Evolutionary conservation across 2,113 vertebrate species (phyloP).

Genomic region (Limnothrissa miodon): DNA sequence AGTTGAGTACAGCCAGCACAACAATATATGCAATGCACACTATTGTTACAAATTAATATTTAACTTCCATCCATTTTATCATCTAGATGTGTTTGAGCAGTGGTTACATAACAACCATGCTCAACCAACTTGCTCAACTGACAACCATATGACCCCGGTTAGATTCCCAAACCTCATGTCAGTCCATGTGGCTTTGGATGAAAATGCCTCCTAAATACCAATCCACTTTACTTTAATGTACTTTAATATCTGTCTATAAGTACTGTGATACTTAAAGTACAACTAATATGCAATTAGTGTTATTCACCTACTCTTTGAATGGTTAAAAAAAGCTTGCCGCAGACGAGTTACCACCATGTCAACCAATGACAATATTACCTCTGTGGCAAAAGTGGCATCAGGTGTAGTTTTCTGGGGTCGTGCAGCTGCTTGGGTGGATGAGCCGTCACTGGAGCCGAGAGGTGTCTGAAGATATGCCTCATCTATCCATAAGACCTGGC

Average conservation of each 20-base stretch:
- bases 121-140: no score
- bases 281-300: background rate
- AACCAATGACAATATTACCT: slow-evolving; percentile 63
- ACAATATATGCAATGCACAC: background rate
- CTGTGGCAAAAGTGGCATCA: slow-evolving; percentile 78
- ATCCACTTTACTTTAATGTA: no score
- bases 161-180: no score
- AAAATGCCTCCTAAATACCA: no score
- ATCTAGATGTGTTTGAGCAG: background rate
- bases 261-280: no score
- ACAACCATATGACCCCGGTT: no score
- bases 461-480: slow-evolving; percentile 62
- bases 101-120: no score
- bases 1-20: background rate
- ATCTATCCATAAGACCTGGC: slow-evolving; percentile 79
- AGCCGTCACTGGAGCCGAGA: slow-evolving; percentile 42
- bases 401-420: slow-evolving; percentile 69
- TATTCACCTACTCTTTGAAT: background rate
- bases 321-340: background rate
- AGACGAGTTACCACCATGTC: background rate
- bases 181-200: no score
- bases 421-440: slow-evolving; percentile 45
- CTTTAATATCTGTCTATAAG: no score
- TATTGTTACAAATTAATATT: background rate
- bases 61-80: background rate